Evolutionary conservation across 2,888 invertebrate species (phyloP), one percentile per base, ranked within the genome.

Genomic region (Apoda limacodes): DNA sequence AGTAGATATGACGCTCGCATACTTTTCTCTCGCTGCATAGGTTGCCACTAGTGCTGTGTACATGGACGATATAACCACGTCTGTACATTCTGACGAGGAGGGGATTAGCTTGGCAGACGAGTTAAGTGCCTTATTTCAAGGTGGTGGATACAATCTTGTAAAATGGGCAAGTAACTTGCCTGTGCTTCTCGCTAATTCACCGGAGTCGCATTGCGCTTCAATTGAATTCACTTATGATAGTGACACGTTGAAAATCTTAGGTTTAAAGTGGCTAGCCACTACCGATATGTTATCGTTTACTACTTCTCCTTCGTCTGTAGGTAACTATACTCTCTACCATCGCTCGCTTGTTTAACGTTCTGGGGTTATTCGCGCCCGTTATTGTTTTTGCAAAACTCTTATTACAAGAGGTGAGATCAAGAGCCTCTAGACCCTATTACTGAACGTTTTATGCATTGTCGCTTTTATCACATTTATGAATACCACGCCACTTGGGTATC

Each of bases 161-260:
- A 31, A 35, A 25, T 35, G 35, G 35, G 24, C 25, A 5, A 28
- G 28, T 20, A 31, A 35, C 11, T 31, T 28, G 5, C 4, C 24
- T 4, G 13, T 10, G 6, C 13, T 35, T 10, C 13, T 35, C 1
- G 10, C n/a, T n/a, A 13, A 13, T 7, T 4, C 32, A 3, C 35
- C 35, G 7, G 28, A 27, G 4, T 17, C 28, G 2, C 22, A 31
- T 28, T 20, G 28, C 9, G 15, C 9, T 2, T 5, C 27, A 3
- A 19, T 22, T 13, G 22, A 30, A 2, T 30, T 35, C 17, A 19
- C 24, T 12, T n/a, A n/a, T n/a, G 15, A 30, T 30, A 2, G 28
- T 27, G 11, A 17, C 24, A 3, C 3, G 3, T 3, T 23, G 3
- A 23, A 23, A 9, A 10, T 23, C 4, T 9, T 23, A 11, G 23